Conservation (phyloP, 2,797 vertebrate genomes). For the Uromys caudimaculatus region DNA sequence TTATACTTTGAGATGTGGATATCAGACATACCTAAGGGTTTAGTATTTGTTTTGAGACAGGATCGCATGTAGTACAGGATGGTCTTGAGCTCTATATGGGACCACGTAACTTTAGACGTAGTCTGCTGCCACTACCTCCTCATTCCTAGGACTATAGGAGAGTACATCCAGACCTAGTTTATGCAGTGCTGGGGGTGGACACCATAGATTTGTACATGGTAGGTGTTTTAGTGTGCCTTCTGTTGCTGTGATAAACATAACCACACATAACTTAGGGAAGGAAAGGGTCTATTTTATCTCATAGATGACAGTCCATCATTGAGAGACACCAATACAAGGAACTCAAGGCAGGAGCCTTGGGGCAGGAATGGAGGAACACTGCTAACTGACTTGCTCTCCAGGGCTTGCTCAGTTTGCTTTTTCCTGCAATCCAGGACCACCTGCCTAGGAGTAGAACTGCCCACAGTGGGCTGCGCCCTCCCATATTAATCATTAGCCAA, state of each 20-base stretch:
- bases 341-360: neutral
- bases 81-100: neutral
- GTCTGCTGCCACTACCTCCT: neutral
- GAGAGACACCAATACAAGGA: neutral
- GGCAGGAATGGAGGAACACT: neutral
- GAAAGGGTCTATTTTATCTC: neutral
- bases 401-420: neutral
- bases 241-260: neutral
- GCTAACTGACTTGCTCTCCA: neutral
- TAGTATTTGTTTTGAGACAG: neutral
- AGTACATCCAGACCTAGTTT: neutral
- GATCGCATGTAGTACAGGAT: neutral
- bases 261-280: neutral
- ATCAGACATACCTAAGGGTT: slow-evolving; percentile 25
- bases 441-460: neutral
- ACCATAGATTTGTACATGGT: neutral
- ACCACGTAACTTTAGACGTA: neutral
- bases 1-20: slow-evolving; percentile 50
- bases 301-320: neutral
- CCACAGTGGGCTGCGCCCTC: too few species aligned
- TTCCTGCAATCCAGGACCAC: neutral
- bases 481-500: neutral
- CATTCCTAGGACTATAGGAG: too few species aligned
- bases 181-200: neutral
- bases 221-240: neutral